phyloP scores from a whole-genome alignment of 2,797 vertebrate genomes.

The Jordanella pulchra region DNA sequence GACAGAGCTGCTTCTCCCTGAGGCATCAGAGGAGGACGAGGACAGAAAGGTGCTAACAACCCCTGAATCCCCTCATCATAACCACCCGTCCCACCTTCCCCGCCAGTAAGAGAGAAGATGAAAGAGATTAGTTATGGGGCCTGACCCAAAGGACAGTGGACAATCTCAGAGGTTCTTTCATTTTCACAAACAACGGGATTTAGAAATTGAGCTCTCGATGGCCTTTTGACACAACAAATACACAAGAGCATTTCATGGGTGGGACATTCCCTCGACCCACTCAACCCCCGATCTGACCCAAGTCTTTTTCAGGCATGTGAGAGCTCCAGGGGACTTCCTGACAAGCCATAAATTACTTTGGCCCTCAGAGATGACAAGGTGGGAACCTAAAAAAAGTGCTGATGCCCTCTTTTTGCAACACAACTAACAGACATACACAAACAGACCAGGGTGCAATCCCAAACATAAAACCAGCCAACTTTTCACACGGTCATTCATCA shows the following conservation, averaged over 20 bases:
- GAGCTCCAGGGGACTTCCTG: constrained; percentile 62
- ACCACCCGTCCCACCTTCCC: constrained; percentile 12
- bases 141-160: constrained; percentile 72
- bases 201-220: constrained; percentile 63
- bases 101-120: constrained; percentile 60
- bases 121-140: constrained; percentile 77
- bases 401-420: constrained; percentile 25
- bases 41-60: constrained; percentile 31
- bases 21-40: constrained; percentile 63
- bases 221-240: constrained; percentile 66
- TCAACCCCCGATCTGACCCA: constrained; percentile 4
- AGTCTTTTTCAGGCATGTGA: constrained; percentile 46
- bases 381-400: not conserved
- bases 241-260: constrained; percentile 47
- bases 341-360: constrained; percentile 55
- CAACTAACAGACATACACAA: constrained; percentile 11
- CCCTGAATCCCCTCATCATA: constrained; percentile 30
- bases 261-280: constrained; percentile 32
- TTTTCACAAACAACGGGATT: constrained; percentile 68
- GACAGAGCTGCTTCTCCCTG: constrained; percentile 69
- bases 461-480: constrained; percentile 25
- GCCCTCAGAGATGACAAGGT: constrained; percentile 57
- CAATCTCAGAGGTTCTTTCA: constrained; percentile 67
- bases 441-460: constrained; percentile 17
- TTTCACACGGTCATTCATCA: constrained; percentile 68